Percentiles rank a stretch among this genome's conserved stretches.
phyloP scores from a whole-genome alignment of 2,888 invertebrate species.

The Rhaphigaster nebulosa region DNA sequence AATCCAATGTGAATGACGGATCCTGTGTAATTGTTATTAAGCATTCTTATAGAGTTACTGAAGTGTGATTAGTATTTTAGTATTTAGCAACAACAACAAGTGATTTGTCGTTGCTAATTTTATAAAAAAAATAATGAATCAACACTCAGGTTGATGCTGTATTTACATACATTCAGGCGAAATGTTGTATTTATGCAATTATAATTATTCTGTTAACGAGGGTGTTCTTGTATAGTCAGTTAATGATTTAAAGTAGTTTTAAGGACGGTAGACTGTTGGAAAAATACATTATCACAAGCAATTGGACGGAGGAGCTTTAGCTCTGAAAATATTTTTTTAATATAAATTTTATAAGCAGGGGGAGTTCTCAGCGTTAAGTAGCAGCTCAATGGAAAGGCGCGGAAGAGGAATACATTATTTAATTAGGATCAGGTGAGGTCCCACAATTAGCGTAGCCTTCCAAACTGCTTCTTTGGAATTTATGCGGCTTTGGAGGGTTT shows the following conservation, averaged over 20 bases:
- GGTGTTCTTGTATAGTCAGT: neutral
- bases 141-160: too few relatives aligned
- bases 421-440: neutral
- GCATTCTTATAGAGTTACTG: too few relatives aligned
- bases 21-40: too few relatives aligned
- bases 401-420: neutral
- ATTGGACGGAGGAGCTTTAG: neutral
- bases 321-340: neutral
- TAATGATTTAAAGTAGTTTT: neutral
- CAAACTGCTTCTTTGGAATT: slow-evolving; percentile 23
- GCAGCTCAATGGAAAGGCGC: neutral
- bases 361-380: neutral
- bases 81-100: too few relatives aligned
- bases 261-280: neutral
- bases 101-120: too few relatives aligned
- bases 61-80: too few relatives aligned
- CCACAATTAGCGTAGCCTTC: neutral
- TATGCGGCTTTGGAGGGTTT: slow-evolving; percentile 8
- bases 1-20: too few relatives aligned
- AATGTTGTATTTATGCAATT: too few relatives aligned
- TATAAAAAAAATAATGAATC: too few relatives aligned
- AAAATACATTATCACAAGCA: neutral
- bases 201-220: neutral
- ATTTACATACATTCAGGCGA: too few relatives aligned
- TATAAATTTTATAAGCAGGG: neutral